phyloP scores from a whole-genome alignment of 2,797 vertebrate genomes.

The Eulemur rubriventer region DNA sequence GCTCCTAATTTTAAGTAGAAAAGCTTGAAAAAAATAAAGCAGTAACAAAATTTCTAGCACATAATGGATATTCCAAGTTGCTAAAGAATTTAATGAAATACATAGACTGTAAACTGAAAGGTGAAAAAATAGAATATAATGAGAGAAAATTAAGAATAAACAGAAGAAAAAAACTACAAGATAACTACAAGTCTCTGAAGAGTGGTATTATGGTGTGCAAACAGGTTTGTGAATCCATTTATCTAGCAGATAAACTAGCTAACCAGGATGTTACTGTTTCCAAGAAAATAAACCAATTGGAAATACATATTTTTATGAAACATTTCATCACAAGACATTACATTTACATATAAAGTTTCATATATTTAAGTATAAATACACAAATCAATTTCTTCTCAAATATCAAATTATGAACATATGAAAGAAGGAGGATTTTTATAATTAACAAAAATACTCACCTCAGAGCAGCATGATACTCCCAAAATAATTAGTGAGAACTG shows the following conservation, averaged over 20 bases:
- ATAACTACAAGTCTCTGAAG: background rate
- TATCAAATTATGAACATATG: background rate
- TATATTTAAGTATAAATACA: background rate
- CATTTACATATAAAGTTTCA: background rate
- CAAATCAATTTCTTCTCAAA: background rate
- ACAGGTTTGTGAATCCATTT: background rate
- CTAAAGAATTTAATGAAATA: background rate
- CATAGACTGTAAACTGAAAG: background rate
- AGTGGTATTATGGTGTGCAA: no score
- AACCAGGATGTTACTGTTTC: background rate
- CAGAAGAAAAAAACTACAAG: background rate
- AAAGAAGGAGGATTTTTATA: background rate
- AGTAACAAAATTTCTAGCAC: background rate
- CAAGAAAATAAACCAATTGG: background rate
- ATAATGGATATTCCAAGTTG: background rate
- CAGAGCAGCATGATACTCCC: background rate
- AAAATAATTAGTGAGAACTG: background rate
- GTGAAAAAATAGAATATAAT: background rate
- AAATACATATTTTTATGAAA: background rate
- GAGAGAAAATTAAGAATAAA: background rate
- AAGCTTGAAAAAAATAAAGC: background rate
- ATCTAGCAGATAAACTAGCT: background rate
- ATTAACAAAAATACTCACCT: background rate
- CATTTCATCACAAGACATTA: background rate
- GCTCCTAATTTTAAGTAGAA: background rate